Evolutionary conservation across 2,113 vertebrate species (phyloP), one percentile per base, ranked within the genome.

Genomic region (Stegastes partitus): DNA sequence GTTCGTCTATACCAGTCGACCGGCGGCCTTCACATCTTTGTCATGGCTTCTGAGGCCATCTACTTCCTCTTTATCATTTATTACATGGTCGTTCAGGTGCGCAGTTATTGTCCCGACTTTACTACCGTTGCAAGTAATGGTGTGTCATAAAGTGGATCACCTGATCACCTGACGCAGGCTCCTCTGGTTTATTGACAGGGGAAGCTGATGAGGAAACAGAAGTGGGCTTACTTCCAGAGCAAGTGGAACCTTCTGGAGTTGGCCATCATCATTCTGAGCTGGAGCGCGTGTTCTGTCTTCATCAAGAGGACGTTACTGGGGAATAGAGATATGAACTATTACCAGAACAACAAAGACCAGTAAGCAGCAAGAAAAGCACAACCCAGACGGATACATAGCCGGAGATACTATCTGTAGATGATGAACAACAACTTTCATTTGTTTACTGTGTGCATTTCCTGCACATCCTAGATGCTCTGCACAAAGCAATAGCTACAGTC

Each of bases 61-160:
- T 99, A 98, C 90, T 96, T 98, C 87, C 90, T 99, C 73, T 98
- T 99, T 42, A 92, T 99, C 70, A 53, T 96, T 59, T 96, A 98
- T 91, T 98, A 99, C 89, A 98, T 99, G 97, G 88, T 91, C 75
- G 77, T 95, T 22, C 97, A 99, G 96, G 98, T 99, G 77, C 63
- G 42, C 49, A 55, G 56, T 18, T 3, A 2, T 56, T 2, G 14
- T 28, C 9, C 11, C 61, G 26, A 51, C 7, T 66, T 44, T 23
- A 25, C 25, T 23, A 8, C 3, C 3, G 31, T 39, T 37, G 21
- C 5, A 23, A 11, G 2, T 53, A 3, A 22, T 10, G 25, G 22
- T 28, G 19, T 0, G 1, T 31, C 1, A 9, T 54, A 12, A 5
- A 42, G 14, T 18, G 47, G 5, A 18, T 67, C 11, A 51, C 2